Base-by-base conservation (phyloP, 1,140 invertebrate species). In the Sarcophaga peregrina region DNA sequence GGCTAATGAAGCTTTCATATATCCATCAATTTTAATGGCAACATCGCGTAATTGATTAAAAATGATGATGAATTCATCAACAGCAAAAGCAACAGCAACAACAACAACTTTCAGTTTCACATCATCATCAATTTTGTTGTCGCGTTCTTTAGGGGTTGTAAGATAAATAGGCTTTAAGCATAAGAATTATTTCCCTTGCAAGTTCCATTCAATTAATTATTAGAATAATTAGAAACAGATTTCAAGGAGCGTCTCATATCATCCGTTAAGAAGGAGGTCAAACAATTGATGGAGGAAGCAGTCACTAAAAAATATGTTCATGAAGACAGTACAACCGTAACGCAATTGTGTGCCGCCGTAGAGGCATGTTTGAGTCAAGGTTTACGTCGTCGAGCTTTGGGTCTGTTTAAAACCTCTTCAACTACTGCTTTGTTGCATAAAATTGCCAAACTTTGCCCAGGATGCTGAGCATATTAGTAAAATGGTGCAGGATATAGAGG, bases 211-310 rank as follows among this genome's bases (percentile, higher is more conserved):
- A 37, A 80, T 58, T 80, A 58, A 80, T 58, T 9, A 58, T 58
- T 8, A 50, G 6, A 11, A 72, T 72, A 72, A 17, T n/a, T 84
- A 89, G 88, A 89, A 82, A 83, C 83, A 84, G 93, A 94, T 80
- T 93, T 92, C 86, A 95, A 95, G 89, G 95, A 96, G 86, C 93
- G 94, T 85, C 92, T 97, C 52, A 94, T 97, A 74, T 93, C 93
- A 73, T 92, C 93, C 85, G 95, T 97, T 15, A 97, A 96, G 90
- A 96, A 96, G 90, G 96, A 96, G 91, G 96, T 97, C 50, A 97
- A 97, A 87, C 95, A 96, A 90, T 94, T 98, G 68, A 98, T 98
- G 96, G 97, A 98, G 92, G 97, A 98, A 91, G 96, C 96, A 54
- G 97, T 98, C 3, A 98, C 96, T 1, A 93, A 95, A 84, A 97